Evolutionary conservation across 2,888 invertebrate species (phyloP).

Genomic region (Antheraea yamamai): DNA sequence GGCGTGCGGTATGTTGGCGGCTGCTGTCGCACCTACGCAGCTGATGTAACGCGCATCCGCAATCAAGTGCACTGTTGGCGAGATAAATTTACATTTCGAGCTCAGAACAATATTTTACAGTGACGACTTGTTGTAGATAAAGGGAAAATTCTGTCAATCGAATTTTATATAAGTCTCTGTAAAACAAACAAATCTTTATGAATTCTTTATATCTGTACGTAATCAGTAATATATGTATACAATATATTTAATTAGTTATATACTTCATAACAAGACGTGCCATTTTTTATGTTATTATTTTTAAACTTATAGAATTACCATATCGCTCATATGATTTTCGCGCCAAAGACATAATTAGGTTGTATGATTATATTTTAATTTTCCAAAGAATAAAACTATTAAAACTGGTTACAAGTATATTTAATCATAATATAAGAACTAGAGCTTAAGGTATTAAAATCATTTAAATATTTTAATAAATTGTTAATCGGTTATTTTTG

Average conservation of each 20-base stretch:
- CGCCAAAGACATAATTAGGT: neutral
- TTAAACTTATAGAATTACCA: neutral
- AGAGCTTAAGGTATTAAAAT: neutral
- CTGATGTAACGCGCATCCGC: constrained; percentile 89
- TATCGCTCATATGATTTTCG: neutral
- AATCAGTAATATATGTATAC: neutral
- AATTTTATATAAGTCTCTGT: neutral
- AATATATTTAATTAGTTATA: neutral
- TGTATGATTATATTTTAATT: neutral
- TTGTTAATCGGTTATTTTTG: neutral
- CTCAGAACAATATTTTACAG: constrained; percentile 13
- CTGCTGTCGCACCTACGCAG: constrained; percentile 93
- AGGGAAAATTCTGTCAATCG: neutral
- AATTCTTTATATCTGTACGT: neutral
- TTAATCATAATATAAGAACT: neutral
- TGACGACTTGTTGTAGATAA: neutral
- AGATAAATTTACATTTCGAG: constrained; percentile 58
- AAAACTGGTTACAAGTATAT: neutral
- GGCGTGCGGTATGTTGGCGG: constrained; percentile 95
- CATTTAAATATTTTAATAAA: neutral
- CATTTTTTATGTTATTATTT: constrained; percentile 12
- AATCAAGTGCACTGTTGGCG: constrained; percentile 82
- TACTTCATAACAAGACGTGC: constrained; percentile 16
- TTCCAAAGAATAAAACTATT: constrained; percentile 12
- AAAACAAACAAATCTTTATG: neutral